These are phyloP conservation scores for Endotricha flammealis DNA, from an alignment of 2,888 invertebrate species.

Conservation along the genomic window DNA sequence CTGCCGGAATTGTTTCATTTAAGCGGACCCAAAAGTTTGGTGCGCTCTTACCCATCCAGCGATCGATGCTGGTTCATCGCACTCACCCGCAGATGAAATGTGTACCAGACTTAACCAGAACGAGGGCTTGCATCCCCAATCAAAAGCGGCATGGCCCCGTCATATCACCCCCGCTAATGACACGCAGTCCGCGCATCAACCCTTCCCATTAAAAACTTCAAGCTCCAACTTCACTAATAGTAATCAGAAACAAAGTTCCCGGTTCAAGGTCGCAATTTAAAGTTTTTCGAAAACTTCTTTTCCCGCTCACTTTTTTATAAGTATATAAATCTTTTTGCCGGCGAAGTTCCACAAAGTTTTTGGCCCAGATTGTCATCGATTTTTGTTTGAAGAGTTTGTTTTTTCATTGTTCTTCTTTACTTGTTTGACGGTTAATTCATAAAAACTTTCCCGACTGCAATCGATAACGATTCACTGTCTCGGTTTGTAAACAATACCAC, in stretches of 20 bases:
- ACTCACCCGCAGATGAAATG: slow-evolving; percentile 44
- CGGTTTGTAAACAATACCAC: slow-evolving; percentile 63
- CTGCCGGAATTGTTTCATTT: slow-evolving; percentile 64
- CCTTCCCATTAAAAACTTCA: slow-evolving; percentile 65
- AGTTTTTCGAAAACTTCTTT: slow-evolving; percentile 77
- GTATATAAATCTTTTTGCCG: slow-evolving; percentile 78
- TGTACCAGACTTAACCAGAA: slow-evolving; percentile 38
- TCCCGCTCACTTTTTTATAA: slow-evolving; percentile 76
- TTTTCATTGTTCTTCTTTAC: slow-evolving; percentile 79
- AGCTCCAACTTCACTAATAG: slow-evolving; percentile 69
- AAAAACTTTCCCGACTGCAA: slow-evolving; percentile 74
- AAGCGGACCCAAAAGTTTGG: slow-evolving; percentile 64
- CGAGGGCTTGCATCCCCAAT: slow-evolving; percentile 34
- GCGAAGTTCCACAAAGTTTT: slow-evolving; percentile 74
- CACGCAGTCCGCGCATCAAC: slow-evolving; percentile 51
- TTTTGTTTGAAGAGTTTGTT: slow-evolving; percentile 79
- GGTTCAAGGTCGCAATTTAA: slow-evolving; percentile 80
- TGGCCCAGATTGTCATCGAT: slow-evolving; percentile 80
- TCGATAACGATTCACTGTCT: slow-evolving; percentile 57
- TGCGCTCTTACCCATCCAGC: slow-evolving; percentile 43
- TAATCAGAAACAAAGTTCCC: slow-evolving; percentile 76
- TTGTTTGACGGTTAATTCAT: slow-evolving; percentile 79
- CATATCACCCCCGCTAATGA: slow-evolving; percentile 47
- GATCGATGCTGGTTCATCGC: slow-evolving; percentile 64
- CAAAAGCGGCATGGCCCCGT: slow-evolving; percentile 47